Evolutionary conservation across 2,888 invertebrate genomes (phyloP).

Genomic region (Sericinus montela): DNA sequence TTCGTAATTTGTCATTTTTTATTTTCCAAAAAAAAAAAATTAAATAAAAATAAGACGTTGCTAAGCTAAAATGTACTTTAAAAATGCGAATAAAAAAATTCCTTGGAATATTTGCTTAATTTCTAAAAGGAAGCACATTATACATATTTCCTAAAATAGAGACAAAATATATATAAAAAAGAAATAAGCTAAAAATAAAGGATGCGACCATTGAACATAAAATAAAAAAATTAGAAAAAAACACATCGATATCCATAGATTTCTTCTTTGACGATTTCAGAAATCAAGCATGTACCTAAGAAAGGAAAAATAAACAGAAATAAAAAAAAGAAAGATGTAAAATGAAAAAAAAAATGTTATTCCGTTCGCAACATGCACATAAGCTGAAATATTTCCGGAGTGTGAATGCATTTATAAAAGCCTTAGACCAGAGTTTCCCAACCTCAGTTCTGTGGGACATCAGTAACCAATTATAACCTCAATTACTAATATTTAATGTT

Average conservation of each 20-base stretch:
- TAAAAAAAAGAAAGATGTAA: constrained; percentile 11
- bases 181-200: constrained; percentile 32
- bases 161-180: constrained; percentile 18
- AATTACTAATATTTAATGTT: too few species aligned
- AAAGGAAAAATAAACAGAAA: constrained; percentile 31
- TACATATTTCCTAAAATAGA: constrained; percentile 4
- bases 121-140: constrained; percentile 18
- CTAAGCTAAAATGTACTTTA: constrained; percentile 15
- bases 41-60: neutral
- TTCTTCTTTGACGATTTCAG: constrained; percentile 30
- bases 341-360: too few species aligned
- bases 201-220: constrained; percentile 64
- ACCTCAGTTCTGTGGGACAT: too few species aligned
- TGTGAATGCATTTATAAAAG: too few species aligned
- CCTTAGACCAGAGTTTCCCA: too few species aligned
- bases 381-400: too few species aligned
- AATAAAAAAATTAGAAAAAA: constrained; percentile 21
- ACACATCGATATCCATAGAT: neutral
- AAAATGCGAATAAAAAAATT: neutral
- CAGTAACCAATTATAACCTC: too few species aligned
- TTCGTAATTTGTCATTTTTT: neutral
- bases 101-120: constrained; percentile 9
- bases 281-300: constrained; percentile 75
- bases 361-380: too few species aligned
- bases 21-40: constrained; percentile 1